Conservation (phyloP, 1,140 invertebrate species). For the Hylyphantes graminicola region DNA sequence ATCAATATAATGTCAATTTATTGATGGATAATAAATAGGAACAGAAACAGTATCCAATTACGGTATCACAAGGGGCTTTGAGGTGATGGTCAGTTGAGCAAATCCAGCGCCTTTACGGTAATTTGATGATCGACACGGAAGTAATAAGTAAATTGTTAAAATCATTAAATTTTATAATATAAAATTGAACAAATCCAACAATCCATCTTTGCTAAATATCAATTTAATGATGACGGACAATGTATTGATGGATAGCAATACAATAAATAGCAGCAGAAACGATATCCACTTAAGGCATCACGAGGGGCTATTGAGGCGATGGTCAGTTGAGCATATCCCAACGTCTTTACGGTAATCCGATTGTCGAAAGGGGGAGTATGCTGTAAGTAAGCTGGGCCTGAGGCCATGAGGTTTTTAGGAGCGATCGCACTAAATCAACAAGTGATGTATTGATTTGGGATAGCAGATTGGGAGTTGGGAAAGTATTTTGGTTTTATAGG, state of each 20-base stretch:
- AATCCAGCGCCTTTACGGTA: conserved; percentile 42
- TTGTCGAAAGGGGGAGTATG: conserved; percentile 20
- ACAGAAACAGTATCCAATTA: no score
- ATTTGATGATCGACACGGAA: conserved; percentile 11
- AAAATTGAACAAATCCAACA: no score
- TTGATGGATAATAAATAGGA: no score
- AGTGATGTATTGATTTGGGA: conserved; percentile 16
- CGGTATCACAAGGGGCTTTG: neutral
- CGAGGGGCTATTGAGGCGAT: conserved; percentile 6
- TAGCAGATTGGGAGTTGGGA: no score
- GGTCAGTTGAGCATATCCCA: conserved; percentile 54
- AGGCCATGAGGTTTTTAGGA: conserved; percentile 25
- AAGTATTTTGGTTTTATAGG: neutral
- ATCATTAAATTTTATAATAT: no score
- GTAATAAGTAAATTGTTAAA: no score
- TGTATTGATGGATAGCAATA: no score
- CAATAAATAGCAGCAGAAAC: no score
- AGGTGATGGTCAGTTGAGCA: conserved; percentile 43
- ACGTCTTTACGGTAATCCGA: conserved; percentile 46
- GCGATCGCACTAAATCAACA: conserved; percentile 26
- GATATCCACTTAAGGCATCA: no score
- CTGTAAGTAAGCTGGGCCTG: conserved; percentile 38
- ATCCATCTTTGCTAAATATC: no score
- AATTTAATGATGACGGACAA: no score
- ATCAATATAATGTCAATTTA: no score